Base-by-base conservation (phyloP, 2,113 vertebrate genomes). In the Cinclus cinclus region DNA sequence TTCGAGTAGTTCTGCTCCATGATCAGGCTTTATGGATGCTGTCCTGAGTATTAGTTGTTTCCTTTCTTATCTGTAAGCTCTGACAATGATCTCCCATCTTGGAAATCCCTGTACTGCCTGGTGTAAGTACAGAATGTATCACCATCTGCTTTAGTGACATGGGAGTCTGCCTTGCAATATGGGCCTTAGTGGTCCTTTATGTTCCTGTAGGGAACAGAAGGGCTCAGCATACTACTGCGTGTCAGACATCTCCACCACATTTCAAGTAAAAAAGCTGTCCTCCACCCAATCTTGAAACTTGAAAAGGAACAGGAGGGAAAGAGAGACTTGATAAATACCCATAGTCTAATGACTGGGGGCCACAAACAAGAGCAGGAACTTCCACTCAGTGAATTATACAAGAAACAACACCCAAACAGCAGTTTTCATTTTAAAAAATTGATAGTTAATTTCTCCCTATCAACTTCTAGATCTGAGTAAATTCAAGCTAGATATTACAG, bases 151-250 rank as follows among this genome's bases (percentile, higher is more conserved):
- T 60, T 33, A 73, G 41, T 14, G 62, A 49, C 58, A 15, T 0
- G 0, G 17, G 13, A 59, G 17, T 23, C 28, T 74, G 35, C 18
- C n/a, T 24, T 41, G 24, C 69, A 71, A 6, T 0, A 1, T 9
- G 33, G 16, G 13, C 44, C 39, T 85, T 22, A 39, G 41, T 2
- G 2, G 49, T 52, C 58, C 58, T 85, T 71, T 55, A 44, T 11
- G 3, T 35, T 75, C 47, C 70, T 68, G 60, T 37, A 68, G 49
- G 37, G 49, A 94, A 67, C 24, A 83, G 56, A 95, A 81, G 21
- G 20, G 46, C 33, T 74, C 37, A 84, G 88, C 25, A 25, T 9
- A 13, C 35, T 47, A 42, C 39, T 70, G 84, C 15, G 39, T 59
- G 62, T 71, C 65, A 89, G 56, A 42, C 60, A 75, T 3, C n/a